Percentiles rank a stretch among this genome's conserved stretches.
Conservation (phyloP, 1,140 invertebrate genomes). For the Tetramorium alpestre region DNA sequence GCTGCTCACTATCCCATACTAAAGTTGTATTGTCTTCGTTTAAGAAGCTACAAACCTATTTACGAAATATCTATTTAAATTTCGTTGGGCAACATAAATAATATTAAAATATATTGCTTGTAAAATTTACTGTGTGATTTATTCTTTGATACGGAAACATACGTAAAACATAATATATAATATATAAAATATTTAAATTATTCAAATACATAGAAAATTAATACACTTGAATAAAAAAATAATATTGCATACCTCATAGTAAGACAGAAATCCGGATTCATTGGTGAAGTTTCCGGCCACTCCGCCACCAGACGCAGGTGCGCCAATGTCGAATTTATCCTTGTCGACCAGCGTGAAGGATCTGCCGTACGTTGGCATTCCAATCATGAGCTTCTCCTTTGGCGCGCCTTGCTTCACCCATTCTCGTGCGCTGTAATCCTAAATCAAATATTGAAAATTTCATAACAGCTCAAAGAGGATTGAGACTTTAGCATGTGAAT, state of each 20-base stretch:
- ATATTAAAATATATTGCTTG: neutral
- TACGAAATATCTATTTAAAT: slow-evolving; percentile 4
- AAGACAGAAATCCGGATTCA: slow-evolving; percentile 96
- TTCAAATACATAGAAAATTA: slow-evolving; percentile 8
- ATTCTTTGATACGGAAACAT: neutral
- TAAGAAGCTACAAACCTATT: slow-evolving; percentile 95
- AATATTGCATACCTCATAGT: slow-evolving; percentile 91
- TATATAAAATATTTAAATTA: neutral
- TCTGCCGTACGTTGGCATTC: slow-evolving; percentile 97
- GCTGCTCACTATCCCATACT: slow-evolving; percentile 98
- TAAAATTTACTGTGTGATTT: neutral
- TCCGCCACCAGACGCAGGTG: slow-evolving; percentile 95
- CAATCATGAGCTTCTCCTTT: slow-evolving; percentile 97
- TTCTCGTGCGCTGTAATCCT: slow-evolving; percentile 96
- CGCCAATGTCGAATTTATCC: slow-evolving; percentile 96
- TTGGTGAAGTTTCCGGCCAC: slow-evolving; percentile 93
- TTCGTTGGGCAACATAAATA: neutral
- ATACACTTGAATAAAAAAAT: neutral
- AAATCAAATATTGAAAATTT: slow-evolving; percentile 32
- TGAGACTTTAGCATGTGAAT: neutral
- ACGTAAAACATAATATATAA: neutral
- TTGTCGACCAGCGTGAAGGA: slow-evolving; percentile 97
- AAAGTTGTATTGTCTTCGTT: slow-evolving; percentile 96
- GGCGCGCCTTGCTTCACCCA: slow-evolving; percentile 98
- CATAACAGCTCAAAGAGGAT: neutral